Percentiles rank a stretch among this genome's conserved stretches.
phyloP scores from a whole-genome alignment of 1,140 invertebrate genomes.

The Diabrotica virgifera region DNA sequence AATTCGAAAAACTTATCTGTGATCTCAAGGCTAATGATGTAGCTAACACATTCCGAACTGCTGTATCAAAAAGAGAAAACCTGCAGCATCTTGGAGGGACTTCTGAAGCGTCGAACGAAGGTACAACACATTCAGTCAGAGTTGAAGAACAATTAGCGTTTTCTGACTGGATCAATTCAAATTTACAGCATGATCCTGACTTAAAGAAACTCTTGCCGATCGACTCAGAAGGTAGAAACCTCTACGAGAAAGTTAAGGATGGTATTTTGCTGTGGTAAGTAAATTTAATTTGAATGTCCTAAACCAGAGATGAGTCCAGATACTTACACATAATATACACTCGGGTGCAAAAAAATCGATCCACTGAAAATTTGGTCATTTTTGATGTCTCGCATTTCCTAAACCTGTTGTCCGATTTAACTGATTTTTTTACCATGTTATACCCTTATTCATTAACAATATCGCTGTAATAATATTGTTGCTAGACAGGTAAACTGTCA shows the following conservation, averaged over 20 bases:
- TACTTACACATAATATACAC: not conserved
- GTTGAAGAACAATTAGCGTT: slow-evolving; percentile 98
- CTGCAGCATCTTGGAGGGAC: slow-evolving; percentile 90
- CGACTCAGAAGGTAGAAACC: slow-evolving; percentile 79
- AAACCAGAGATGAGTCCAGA: not conserved
- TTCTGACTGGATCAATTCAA: slow-evolving; percentile 97
- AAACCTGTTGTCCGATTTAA: too few relatives aligned
- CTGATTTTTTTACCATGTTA: too few relatives aligned
- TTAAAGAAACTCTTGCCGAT: slow-evolving; percentile 89
- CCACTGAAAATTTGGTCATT: too few relatives aligned
- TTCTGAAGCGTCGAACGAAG: slow-evolving; percentile 91
- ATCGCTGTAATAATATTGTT: too few relatives aligned
- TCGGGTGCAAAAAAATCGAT: too few relatives aligned
- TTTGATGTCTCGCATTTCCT: too few relatives aligned
- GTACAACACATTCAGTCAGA: slow-evolving; percentile 89
- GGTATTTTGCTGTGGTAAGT: slow-evolving; percentile 92
- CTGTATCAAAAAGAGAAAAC: slow-evolving; percentile 90
- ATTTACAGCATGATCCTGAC: slow-evolving; percentile 85
- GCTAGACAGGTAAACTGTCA: too few relatives aligned
- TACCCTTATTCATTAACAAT: too few relatives aligned
- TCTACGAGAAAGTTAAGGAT: slow-evolving; percentile 94
- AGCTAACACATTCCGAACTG: slow-evolving; percentile 85
- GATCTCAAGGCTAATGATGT: slow-evolving; percentile 89
- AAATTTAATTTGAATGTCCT: not conserved
- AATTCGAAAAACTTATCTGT: slow-evolving; percentile 88